Conservation (phyloP, 2,888 invertebrate genomes). For the Parnassius mnemosyne region DNA sequence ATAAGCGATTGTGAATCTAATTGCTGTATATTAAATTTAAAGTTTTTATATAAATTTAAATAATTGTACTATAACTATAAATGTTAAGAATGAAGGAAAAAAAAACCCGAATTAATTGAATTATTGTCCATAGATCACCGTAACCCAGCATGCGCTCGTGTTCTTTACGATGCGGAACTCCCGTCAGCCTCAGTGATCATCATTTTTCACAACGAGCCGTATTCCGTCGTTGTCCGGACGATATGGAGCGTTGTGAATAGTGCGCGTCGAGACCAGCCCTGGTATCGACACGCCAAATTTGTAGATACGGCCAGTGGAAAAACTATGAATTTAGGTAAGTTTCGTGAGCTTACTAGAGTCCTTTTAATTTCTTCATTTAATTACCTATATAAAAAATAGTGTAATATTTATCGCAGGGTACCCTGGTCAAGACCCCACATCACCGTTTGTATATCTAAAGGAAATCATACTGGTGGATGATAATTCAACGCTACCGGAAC, state of each 20-base stretch:
- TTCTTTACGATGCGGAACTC: conserved; percentile 79
- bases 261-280: conserved; percentile 73
- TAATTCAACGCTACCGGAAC: conserved; percentile 88
- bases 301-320: conserved; percentile 48
- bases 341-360: not conserved
- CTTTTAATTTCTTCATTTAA: too few species aligned
- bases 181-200: conserved; percentile 89
- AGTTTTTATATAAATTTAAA: too few species aligned
- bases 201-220: conserved; percentile 95
- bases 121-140: conserved; percentile 52
- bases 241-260: conserved; percentile 94
- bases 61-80: too few species aligned
- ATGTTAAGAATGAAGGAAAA: too few species aligned
- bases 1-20: too few species aligned
- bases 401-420: conserved; percentile 48
- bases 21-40: too few species aligned
- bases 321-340: conserved; percentile 53
- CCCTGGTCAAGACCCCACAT: conserved; percentile 64
- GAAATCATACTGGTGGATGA: conserved; percentile 98
- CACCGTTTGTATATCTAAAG: conserved; percentile 82
- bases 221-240: conserved; percentile 90
- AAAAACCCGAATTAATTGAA: not conserved
- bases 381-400: not conserved
- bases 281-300: conserved; percentile 58
- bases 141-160: conserved; percentile 62